Conservation (phyloP, 1,140 invertebrate species). For the Diorhabda elongata region DNA sequence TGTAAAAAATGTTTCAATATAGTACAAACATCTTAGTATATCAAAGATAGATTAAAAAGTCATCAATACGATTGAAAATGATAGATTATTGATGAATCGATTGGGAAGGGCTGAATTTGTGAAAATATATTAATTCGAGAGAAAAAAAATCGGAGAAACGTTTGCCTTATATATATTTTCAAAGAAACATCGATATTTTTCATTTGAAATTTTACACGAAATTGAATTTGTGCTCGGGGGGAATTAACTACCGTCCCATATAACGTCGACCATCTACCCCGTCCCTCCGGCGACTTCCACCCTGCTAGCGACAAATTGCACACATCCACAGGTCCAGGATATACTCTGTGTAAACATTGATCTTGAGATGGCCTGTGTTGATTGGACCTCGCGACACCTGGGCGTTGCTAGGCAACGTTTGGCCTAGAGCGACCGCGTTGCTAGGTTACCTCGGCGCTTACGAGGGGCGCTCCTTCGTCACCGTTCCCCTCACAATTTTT, state of each 20-base stretch:
- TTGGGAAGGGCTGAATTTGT: too few species aligned
- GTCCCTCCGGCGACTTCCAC: neutral
- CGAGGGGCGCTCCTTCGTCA: conserved; percentile 12
- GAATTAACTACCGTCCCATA: neutral
- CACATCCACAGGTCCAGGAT: conserved; percentile 22
- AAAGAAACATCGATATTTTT: too few species aligned
- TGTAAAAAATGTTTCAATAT: too few species aligned
- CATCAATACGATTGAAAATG: too few species aligned
- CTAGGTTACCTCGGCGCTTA: conserved; percentile 24
- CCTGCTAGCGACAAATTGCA: conserved; percentile 22
- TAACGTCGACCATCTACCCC: neutral
- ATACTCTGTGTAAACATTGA: conserved; percentile 43
- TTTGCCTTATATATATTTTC: too few species aligned
- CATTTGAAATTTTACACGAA: too few species aligned
- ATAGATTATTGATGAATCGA: too few species aligned
- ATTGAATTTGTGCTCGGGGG: too few species aligned
- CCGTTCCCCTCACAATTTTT: neutral
- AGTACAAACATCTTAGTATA: too few species aligned
- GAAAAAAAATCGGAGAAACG: too few species aligned
- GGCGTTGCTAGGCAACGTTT: conserved; percentile 43
- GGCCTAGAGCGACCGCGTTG: conserved; percentile 34
- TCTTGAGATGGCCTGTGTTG: conserved; percentile 46
- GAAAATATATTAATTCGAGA: too few species aligned
- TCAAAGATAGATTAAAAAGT: too few species aligned
- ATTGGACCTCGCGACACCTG: conserved; percentile 46